Conservation (phyloP, 2,113 vertebrate genomes). For the Silurus glanis region DNA sequence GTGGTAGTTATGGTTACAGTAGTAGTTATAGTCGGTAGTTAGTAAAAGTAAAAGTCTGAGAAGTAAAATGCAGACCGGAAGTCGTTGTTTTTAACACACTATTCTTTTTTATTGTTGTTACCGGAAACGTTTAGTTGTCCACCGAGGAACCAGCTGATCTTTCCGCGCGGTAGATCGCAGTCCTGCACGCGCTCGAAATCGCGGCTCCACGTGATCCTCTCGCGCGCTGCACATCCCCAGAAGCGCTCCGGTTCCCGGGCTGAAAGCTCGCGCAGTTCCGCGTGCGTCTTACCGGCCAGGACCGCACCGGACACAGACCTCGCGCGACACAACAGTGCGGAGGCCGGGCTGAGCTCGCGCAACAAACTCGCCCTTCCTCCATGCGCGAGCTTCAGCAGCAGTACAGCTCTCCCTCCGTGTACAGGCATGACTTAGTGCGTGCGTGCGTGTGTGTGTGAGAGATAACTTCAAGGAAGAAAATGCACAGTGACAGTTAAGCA, state of each 20-base stretch:
- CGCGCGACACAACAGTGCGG: background rate
- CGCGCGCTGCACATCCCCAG: constrained; percentile 79
- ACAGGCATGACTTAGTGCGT: background rate
- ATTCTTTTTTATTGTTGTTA: constrained; percentile 43
- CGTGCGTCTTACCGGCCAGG: constrained; percentile 59
- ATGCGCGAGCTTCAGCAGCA: background rate
- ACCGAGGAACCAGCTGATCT: constrained; percentile 83
- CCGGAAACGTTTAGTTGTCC: constrained; percentile 86
- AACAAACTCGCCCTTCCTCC: too few species aligned
- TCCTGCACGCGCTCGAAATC: constrained; percentile 77
- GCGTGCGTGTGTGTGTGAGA: background rate
- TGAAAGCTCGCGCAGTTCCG: constrained; percentile 70
- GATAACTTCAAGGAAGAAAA: background rate
- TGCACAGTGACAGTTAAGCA: too few species aligned
- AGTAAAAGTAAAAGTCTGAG: background rate
- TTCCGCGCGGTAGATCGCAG: constrained; percentile 68
- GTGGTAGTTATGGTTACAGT: background rate
- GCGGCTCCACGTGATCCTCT: constrained; percentile 75
- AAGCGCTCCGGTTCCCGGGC: constrained; percentile 75
- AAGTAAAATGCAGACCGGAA: background rate
- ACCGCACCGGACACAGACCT: background rate
- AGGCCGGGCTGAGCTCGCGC: background rate
- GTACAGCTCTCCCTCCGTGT: background rate
- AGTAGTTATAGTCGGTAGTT: background rate
- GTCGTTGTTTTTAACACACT: background rate